Evolutionary conservation across 2,113 vertebrate genomes (phyloP).

Genomic region (Axis porcinus): DNA sequence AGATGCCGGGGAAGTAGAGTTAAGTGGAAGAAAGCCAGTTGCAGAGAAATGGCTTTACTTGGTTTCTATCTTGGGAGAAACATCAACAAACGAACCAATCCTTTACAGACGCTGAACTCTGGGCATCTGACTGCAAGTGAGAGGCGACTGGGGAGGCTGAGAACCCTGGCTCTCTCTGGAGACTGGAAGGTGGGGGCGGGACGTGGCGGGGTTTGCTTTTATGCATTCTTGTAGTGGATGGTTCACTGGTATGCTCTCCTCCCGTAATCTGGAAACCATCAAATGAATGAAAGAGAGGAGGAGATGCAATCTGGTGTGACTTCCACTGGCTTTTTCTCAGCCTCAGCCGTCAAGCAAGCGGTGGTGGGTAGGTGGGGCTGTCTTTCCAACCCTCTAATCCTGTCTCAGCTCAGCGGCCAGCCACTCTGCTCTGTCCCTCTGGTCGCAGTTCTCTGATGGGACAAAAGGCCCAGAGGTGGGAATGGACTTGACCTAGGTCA

Average conservation of each 20-base stretch:
- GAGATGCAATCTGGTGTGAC: too few species aligned
- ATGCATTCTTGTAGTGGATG: rapidly evolving
- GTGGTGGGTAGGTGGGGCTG: not conserved
- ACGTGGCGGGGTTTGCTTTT: rapidly evolving
- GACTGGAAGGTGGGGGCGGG: rapidly evolving
- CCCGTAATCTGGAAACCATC: not conserved
- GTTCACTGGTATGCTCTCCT: too few species aligned
- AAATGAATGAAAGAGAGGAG: not conserved
- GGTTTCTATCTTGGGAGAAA: not conserved
- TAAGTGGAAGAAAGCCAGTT: not conserved
- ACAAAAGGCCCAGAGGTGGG: not conserved
- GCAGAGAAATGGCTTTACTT: not conserved
- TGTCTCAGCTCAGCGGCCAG: not conserved
- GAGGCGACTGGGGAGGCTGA: not conserved
- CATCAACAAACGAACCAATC: not conserved
- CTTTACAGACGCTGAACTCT: not conserved
- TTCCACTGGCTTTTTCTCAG: not conserved
- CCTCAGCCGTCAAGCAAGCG: not conserved
- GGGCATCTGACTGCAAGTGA: not conserved
- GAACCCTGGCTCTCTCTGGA: not conserved
- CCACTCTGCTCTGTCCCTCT: not conserved
- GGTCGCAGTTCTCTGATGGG: not conserved
- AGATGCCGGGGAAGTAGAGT: not conserved
- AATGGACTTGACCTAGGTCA: not conserved
- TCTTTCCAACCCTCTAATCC: not conserved